These are phyloP conservation scores for Morbakka virulenta DNA, from an alignment of 30 jellyfish, hydroid and myxozoan species.

Conservation along the genomic window DNA sequence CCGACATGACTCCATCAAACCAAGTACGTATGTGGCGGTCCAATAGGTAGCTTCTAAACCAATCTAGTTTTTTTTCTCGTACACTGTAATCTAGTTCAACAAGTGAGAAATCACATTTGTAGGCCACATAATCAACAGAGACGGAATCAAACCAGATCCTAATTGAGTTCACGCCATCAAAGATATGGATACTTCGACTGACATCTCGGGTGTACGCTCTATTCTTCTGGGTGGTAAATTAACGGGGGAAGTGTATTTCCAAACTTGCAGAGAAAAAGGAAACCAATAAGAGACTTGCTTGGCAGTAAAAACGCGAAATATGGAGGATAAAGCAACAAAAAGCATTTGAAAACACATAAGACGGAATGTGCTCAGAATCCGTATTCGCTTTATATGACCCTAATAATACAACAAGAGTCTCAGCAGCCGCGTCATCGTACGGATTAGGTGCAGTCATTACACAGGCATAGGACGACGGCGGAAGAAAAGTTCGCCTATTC, in stretches of 20 bases:
- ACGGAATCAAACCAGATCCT: slow-evolving; percentile 50
- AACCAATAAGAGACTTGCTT: slow-evolving; percentile 50
- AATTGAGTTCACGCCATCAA: slow-evolving; percentile 16
- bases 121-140: slow-evolving; percentile 49
- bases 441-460: slow-evolving; percentile 48
- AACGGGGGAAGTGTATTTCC: slow-evolving; percentile 37
- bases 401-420: slow-evolving; percentile 15
- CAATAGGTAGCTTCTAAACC: too few species aligned
- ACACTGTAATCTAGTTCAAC: too few species aligned
- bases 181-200: slow-evolving; percentile 25
- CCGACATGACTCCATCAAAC: too few species aligned
- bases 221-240: slow-evolving; percentile 46
- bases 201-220: slow-evolving; percentile 26
- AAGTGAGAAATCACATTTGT: not conserved
- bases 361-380: not conserved
- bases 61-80: too few species aligned
- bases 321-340: too few species aligned
- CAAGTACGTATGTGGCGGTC: too few species aligned
- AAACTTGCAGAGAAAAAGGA: slow-evolving; percentile 16
- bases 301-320: slow-evolving; percentile 8
- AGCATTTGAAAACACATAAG: slow-evolving; percentile 28
- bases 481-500: slow-evolving; percentile 37
- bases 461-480: slow-evolving; percentile 33
- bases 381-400: slow-evolving; percentile 8
- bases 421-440: slow-evolving; percentile 51